Base-by-base conservation (phyloP, 2,113 vertebrate species). In the Eclectus roratus region DNA sequence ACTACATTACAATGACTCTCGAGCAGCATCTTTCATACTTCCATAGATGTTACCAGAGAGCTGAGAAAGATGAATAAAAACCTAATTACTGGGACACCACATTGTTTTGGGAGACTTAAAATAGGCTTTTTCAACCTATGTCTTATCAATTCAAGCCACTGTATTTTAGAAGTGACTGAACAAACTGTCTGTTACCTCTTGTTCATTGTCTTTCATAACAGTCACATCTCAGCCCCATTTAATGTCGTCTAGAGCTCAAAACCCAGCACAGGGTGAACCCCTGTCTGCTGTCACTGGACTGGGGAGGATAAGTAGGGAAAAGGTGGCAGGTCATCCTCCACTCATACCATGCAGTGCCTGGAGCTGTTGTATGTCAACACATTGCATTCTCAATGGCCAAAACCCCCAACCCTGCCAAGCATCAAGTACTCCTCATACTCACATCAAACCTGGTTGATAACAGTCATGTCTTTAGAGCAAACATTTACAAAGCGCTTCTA, bases 361-460 rank as follows among this genome's bases (percentile, higher is more conserved):
- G 9, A 29, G 7, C 19, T 50, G 28, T 33, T 39, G 4, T 18
- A 4, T 10, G 7, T 37, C 52, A 50, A 49, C 18, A 46, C 10
- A 13, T 56, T 61, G 46, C 35, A 14, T 37, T 70, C 64, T 74
- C 72, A 25, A 63, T 69, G 21, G 41, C 50, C 50, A 37, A 13
- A 64, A 4, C 4, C 10, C 11, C 6, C 31, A 28, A 37, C 41
- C 46, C 73, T 11, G 31, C 55, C 43, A n/a, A 77, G 47, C 43
- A 73, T 24, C 2, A 0, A 41, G 31, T 10, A 8, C 15, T 46
- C 28, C 31, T 73, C 11, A 0, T 18, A 41, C 18, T 44, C 17
- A 1, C 6, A 11, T 41, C 29, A 83, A 79, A 65, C 0, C 1
- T 11, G 7, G 2, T 2, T 33, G 29, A 5, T 27, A 8, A 21